A percentile compares a stretch with the other conserved stretches of the same genome.
Conservation (phyloP, 2,888 invertebrate genomes). For the Catocala nupta region DNA sequence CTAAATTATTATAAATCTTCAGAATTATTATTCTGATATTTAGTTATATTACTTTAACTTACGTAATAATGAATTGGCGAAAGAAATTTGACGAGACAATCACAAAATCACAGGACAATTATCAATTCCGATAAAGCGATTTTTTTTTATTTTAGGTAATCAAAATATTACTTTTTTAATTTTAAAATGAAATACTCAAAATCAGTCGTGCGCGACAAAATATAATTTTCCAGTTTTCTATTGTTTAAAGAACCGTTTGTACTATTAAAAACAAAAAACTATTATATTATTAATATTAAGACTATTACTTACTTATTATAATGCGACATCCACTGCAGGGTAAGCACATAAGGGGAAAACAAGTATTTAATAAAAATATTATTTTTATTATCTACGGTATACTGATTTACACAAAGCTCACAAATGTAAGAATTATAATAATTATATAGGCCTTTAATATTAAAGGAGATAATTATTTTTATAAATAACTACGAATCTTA, state of each 20-base stretch:
- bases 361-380: slow-evolving; percentile 3
- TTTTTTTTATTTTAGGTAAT: slow-evolving; percentile 29
- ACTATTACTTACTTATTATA: slow-evolving; percentile 10
- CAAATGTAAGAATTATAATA: background rate
- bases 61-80: slow-evolving; percentile 51
- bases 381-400: background rate
- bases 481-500: background rate
- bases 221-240: slow-evolving; percentile 54
- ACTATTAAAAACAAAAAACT: slow-evolving; percentile 29
- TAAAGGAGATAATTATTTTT: background rate
- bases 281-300: slow-evolving; percentile 2
- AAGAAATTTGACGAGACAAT: slow-evolving; percentile 49
- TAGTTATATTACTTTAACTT: slow-evolving; percentile 43
- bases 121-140: slow-evolving; percentile 60
- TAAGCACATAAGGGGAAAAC: slow-evolving; percentile 13
- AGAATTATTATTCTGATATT: slow-evolving; percentile 37
- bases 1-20: slow-evolving; percentile 54
- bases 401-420: slow-evolving; percentile 4
- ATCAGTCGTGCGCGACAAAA: slow-evolving; percentile 68
- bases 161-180: slow-evolving; percentile 25
- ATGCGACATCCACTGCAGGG: slow-evolving; percentile 9
- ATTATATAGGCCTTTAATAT: slow-evolving; percentile 8
- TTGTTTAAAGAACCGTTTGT: slow-evolving; percentile 44
- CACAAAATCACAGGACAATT: slow-evolving; percentile 46
- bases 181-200: slow-evolving; percentile 62